A percentile compares a stretch with the other conserved stretches of the same genome.
Conservation (phyloP, 2,113 vertebrate genomes). For the Nesoenas mayeri region DNA sequence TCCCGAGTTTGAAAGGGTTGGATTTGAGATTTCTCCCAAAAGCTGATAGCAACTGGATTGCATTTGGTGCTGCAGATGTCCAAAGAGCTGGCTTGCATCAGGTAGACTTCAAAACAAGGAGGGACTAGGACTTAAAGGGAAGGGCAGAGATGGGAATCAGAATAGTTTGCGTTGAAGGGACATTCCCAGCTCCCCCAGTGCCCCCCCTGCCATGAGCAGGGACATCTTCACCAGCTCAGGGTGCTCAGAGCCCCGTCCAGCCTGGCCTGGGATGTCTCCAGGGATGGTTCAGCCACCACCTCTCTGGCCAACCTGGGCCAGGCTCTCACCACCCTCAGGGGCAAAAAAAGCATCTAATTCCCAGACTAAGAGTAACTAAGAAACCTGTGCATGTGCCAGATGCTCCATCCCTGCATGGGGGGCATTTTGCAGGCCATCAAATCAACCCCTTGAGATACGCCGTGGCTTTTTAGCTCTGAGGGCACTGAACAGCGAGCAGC, state of each 20-base stretch:
- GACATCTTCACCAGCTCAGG: too few species aligned
- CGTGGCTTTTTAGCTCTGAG: background rate
- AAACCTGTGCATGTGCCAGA: fast-evolving
- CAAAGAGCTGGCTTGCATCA: background rate
- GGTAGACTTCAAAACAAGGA: background rate
- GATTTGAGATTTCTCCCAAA: background rate
- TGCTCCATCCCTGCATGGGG: background rate
- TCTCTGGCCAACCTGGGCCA: too few species aligned
- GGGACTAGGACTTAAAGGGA: background rate
- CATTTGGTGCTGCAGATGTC: background rate
- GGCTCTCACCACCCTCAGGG: too few species aligned
- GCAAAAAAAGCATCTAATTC: background rate
- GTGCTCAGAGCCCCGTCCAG: too few species aligned
- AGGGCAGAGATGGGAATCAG: background rate
- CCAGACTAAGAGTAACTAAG: background rate
- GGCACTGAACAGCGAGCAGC: background rate
- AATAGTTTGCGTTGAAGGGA: too few species aligned
- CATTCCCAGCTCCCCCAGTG: too few species aligned
- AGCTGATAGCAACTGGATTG: fast-evolving
- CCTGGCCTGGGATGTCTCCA: too few species aligned
- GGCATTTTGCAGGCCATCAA: background rate
- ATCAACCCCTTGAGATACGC: background rate
- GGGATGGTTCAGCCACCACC: too few species aligned
- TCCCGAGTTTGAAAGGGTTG: background rate
- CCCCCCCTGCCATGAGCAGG: too few species aligned